Evolutionary conservation across 2,888 invertebrate species (phyloP).

Genomic region (Torymus aiolomorphi): DNA sequence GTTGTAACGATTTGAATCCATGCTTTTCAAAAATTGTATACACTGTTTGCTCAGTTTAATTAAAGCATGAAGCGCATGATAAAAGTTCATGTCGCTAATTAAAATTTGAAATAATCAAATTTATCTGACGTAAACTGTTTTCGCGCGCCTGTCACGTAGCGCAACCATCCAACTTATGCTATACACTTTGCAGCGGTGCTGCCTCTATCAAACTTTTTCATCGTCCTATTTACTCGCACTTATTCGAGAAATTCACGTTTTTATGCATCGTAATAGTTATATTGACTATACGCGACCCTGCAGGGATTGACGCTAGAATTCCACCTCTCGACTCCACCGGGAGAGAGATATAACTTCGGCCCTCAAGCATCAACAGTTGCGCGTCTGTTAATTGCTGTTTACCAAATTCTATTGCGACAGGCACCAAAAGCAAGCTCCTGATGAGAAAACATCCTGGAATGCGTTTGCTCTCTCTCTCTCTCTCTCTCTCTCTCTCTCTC

Average conservation of each 20-base stretch:
- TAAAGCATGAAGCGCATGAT: neutral
- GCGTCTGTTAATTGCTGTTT: conserved; percentile 41
- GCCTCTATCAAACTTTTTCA: too few relatives aligned
- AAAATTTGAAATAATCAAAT: conserved; percentile 20
- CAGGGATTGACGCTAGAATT: too few relatives aligned
- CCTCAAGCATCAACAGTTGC: neutral
- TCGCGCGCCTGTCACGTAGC: neutral
- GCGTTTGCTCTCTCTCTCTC: conserved; percentile 29
- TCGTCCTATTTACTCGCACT: too few relatives aligned
- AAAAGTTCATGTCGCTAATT: neutral
- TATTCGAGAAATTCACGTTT: too few relatives aligned
- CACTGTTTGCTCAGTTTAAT: neutral
- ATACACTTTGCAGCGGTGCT: too few relatives aligned
- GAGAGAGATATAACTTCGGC: too few relatives aligned
- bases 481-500: conserved; percentile 9
- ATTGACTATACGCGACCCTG: too few relatives aligned
- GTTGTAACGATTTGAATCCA: too few relatives aligned
- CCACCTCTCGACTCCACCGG: too few relatives aligned
- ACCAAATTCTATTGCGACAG: conserved; percentile 27
- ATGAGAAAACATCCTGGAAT: conserved; percentile 16
- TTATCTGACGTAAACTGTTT: conserved; percentile 6
- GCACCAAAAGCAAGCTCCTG: neutral
- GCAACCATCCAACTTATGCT: too few relatives aligned
- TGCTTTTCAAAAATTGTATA: too few relatives aligned
- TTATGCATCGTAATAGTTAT: too few relatives aligned